Evolutionary conservation across 2,113 vertebrate genomes (phyloP), one percentile per base, ranked within the genome.

Genomic region (Calcarius ornatus): DNA sequence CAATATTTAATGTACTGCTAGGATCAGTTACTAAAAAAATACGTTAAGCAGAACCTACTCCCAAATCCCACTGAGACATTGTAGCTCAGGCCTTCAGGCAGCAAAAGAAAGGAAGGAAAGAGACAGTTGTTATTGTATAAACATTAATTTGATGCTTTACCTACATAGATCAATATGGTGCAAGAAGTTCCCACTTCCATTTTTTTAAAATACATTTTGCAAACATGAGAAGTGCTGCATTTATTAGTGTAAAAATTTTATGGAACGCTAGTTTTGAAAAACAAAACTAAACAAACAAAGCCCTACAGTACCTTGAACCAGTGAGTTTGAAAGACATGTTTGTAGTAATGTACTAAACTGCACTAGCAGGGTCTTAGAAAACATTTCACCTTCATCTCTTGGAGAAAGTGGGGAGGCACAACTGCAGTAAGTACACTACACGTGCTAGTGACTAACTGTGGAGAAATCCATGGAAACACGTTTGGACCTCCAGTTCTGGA

Each of bases 41-140:
- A 95, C 0, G 54, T 97, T 90, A 97, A 97, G 95, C 64, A 97
- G 98, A 99, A 99, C 99, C 97, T 99, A 99, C 99, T 99, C 98
- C 99, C 99, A 97, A 99, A 98, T 99, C 99, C 99, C 98, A 99
- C 97, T 64, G 99, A 99, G 97, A 99, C 97, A 98, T 97, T 98
- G 99, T 99, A 99, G 98, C 99, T 99, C 98, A 99, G 98, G 98
- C 99, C 99, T 99, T 98, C 97, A 96, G 94, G 98, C 95, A 98
- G 98, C 98, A 96, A 88, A 95, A 95, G 94, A 97, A 96, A 95
- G 75, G 91, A 97, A 97, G 97, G 95, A 98, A 96, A 97, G 97
- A 97, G 96, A 98, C 59, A 97, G 79, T 95, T 81, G 89, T 98
- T 98, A 98, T 96, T 97, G 89, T 73, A 97, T 78, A 95, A 91